Percentiles rank a stretch among this genome's conserved stretches.
Evolutionary conservation across 2,888 invertebrate genomes (phyloP).

Genomic region (Tipula confusa): DNA sequence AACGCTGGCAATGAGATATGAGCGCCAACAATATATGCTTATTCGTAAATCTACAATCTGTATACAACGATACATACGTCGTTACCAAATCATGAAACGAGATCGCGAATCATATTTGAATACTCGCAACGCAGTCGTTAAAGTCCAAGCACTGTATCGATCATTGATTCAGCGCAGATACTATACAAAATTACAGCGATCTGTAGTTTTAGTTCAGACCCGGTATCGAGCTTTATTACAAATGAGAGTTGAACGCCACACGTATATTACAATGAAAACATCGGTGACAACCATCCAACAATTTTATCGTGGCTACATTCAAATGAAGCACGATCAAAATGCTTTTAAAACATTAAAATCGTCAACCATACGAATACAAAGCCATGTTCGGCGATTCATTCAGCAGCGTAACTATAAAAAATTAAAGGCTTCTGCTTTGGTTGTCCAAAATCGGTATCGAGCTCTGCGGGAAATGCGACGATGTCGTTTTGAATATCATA

Average conservation of each 20-base stretch:
- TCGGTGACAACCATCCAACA: conserved; percentile 47
- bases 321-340: conserved; percentile 37
- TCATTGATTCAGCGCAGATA: conserved; percentile 38
- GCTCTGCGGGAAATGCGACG: conserved; percentile 31
- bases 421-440: conserved; percentile 41
- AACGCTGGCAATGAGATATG: conserved; percentile 38
- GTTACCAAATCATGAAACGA: conserved; percentile 39
- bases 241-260: conserved; percentile 31
- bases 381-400: conserved; percentile 42
- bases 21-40: conserved; percentile 41
- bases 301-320: conserved; percentile 36
- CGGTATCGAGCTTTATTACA: conserved; percentile 39
- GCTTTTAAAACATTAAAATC: conserved; percentile 38
- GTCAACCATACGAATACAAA: conserved; percentile 45
- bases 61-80: conserved; percentile 44
- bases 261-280: conserved; percentile 33
- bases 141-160: conserved; percentile 46
- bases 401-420: conserved; percentile 39
- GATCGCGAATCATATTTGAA: conserved; percentile 37
- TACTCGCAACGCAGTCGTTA: conserved; percentile 38
- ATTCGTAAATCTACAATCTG: conserved; percentile 38
- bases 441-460: conserved; percentile 43
- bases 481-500: conserved; percentile 38
- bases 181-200: conserved; percentile 37
- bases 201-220: conserved; percentile 42